Conservation (phyloP, 2,888 invertebrate genomes). For the Saturnia pavonia region DNA sequence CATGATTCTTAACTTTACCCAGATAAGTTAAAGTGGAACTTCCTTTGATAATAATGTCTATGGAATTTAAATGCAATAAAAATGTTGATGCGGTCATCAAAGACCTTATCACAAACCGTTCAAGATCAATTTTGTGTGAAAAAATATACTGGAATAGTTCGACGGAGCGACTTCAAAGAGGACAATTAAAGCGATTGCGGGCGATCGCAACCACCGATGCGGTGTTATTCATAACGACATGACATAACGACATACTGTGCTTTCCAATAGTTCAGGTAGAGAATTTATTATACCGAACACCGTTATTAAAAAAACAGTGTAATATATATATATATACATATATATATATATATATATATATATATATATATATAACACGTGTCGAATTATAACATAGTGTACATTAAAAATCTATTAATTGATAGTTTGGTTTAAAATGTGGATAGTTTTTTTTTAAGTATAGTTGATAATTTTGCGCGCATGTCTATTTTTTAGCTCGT, state of each 20-base stretch:
- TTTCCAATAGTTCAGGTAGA: slow-evolving; percentile 11
- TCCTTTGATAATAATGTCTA: not conserved
- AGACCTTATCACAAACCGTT: not conserved
- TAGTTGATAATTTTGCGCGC: too few species aligned
- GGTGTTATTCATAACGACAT: not conserved
- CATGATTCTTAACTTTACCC: not conserved
- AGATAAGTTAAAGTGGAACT: not conserved
- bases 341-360: not conserved
- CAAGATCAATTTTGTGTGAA: not conserved
- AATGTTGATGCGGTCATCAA: not conserved
- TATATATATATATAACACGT: not conserved
- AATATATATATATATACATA: not conserved
- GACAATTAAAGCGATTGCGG: slow-evolving; percentile 6
- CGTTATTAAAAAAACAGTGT: not conserved
- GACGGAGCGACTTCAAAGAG: slow-evolving; percentile 9
- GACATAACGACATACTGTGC: not conserved
- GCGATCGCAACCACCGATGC: not conserved
- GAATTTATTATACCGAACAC: not conserved
- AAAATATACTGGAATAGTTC: not conserved
- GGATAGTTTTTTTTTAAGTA: too few species aligned
- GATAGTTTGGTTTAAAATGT: too few species aligned
- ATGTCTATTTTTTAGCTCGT: too few species aligned
- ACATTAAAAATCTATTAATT: too few species aligned
- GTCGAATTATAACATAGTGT: not conserved
- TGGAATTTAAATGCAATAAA: not conserved